Conservation (phyloP, 2,797 vertebrate species). For the Nothura maculosa region DNA sequence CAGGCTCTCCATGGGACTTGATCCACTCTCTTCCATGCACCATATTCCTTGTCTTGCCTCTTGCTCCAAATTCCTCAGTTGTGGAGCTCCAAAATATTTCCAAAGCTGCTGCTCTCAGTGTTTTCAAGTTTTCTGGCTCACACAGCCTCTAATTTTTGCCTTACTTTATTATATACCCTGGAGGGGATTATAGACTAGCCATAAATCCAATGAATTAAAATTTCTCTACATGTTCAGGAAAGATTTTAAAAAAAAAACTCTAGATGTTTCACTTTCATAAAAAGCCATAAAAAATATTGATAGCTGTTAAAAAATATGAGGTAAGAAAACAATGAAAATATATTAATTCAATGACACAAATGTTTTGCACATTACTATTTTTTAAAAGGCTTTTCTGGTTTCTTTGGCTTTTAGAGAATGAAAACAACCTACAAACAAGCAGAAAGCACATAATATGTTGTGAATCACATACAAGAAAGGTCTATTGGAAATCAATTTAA, state of each 20-base stretch:
- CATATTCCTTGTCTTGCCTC: background rate
- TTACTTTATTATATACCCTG: background rate
- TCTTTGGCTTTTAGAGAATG: background rate
- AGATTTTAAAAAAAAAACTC: too few relatives aligned
- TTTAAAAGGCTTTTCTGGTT: background rate
- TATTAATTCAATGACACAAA: background rate
- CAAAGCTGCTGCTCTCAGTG: background rate
- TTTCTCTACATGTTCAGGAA: background rate
- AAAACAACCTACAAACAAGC: background rate
- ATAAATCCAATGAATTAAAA: background rate
- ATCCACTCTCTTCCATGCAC: background rate
- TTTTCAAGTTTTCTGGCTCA: background rate
- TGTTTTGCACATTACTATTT: background rate
- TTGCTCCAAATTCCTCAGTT: background rate
- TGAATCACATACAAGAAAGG: background rate
- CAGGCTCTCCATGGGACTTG: background rate
- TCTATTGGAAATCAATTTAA: conserved; percentile 22
- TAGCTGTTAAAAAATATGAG: background rate
- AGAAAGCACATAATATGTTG: background rate
- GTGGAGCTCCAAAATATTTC: background rate
- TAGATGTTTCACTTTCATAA: background rate
- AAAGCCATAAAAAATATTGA: background rate
- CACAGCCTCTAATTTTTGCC: background rate
- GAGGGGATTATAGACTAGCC: background rate
- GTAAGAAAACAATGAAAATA: background rate